phyloP scores from a whole-genome alignment of 2,797 vertebrate genomes.

The Rhynchotus rufescens region DNA sequence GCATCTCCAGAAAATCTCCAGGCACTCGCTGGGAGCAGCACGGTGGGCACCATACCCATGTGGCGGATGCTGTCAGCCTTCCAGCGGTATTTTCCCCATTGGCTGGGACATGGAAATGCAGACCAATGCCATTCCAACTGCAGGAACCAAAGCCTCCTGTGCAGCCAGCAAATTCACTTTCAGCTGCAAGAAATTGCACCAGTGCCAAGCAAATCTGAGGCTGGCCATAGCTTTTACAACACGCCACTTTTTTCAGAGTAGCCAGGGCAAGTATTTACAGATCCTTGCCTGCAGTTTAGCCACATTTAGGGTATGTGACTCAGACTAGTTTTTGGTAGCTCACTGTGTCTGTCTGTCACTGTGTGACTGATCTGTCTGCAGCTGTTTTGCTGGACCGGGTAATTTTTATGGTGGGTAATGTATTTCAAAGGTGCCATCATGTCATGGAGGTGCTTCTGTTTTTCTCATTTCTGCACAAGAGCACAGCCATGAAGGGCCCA shows the following conservation, averaged over 20 bases:
- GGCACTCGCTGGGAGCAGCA: fast-evolving
- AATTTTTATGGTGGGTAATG: not conserved
- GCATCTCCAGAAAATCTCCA: not conserved
- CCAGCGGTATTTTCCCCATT: not conserved
- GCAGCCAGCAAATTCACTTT: not conserved
- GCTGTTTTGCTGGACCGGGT: not conserved
- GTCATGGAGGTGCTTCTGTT: not conserved
- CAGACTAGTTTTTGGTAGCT: slow-evolving; percentile 16
- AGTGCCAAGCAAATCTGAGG: fast-evolving
- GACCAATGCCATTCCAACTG: not conserved
- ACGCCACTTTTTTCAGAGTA: not conserved
- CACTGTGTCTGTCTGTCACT: not conserved
- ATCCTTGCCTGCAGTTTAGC: not conserved
- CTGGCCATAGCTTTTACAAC: not conserved
- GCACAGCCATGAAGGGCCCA: fast-evolving
- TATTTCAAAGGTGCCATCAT: not conserved
- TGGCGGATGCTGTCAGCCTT: not conserved
- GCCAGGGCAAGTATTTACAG: not conserved
- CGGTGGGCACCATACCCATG: not conserved
- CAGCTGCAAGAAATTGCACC: not conserved
- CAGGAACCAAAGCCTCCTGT: not conserved
- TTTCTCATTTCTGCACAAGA: not conserved
- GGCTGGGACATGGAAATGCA: not conserved
- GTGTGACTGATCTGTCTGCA: slow-evolving; percentile 11
- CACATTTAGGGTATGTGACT: not conserved